Evolutionary conservation across 2,113 vertebrate genomes (phyloP).

Genomic region (Clupea harengus): DNA sequence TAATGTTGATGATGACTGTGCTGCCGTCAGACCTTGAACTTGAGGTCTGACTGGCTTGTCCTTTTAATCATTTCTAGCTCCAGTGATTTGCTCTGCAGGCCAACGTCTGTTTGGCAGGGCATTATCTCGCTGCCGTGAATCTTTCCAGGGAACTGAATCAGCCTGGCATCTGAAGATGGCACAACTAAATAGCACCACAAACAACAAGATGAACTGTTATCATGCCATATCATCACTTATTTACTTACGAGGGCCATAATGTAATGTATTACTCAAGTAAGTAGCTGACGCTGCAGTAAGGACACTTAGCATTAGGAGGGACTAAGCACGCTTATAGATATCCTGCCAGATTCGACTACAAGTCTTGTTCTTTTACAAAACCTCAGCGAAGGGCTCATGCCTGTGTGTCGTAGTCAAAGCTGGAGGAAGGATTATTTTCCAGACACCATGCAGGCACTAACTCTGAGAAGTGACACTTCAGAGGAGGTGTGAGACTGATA

Average conservation of each 20-base stretch:
- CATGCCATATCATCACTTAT: neutral
- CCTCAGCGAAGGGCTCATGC: neutral
- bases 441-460: neutral
- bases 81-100: neutral
- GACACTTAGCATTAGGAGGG: too few species aligned
- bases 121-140: neutral
- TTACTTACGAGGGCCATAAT: too few species aligned
- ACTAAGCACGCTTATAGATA: neutral
- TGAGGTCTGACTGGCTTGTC: neutral
- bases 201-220: neutral
- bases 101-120: neutral
- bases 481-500: neutral
- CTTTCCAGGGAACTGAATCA: neutral
- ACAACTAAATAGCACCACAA: neutral
- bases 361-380: neutral
- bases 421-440: neutral
- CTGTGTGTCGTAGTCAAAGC: neutral
- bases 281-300: neutral
- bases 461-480: neutral
- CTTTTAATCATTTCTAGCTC: conserved; percentile 6
- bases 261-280: neutral
- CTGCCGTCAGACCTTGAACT: conserved; percentile 2
- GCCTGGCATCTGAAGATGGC: neutral
- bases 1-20: conserved; percentile 3
- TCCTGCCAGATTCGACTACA: neutral